Evolutionary conservation across 2,797 vertebrate species (phyloP).

Genomic region (Falco columbarius): DNA sequence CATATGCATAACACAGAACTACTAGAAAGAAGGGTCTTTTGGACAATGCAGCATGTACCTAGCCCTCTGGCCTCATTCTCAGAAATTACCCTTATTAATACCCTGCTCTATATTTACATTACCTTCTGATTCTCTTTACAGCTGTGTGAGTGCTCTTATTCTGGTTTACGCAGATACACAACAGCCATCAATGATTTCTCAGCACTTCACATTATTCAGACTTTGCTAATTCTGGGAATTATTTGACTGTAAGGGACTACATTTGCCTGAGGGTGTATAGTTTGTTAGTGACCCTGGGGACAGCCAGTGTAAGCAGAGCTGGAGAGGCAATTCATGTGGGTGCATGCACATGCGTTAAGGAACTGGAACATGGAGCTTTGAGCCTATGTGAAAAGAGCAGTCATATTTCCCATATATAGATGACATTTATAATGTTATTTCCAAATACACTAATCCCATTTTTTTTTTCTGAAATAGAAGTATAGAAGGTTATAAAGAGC

Average conservation of each 20-base stretch:
- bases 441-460: background rate
- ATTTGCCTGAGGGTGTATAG: background rate
- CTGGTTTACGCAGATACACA: background rate
- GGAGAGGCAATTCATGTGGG: background rate
- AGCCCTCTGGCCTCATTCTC: background rate
- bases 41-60: background rate
- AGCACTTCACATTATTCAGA: background rate
- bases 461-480: background rate
- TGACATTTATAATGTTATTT: background rate
- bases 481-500: background rate
- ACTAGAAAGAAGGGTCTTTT: background rate
- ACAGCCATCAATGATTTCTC: constrained; percentile 33
- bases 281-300: background rate
- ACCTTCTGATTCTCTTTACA: constrained; percentile 34
- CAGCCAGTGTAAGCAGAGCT: background rate
- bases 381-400: background rate
- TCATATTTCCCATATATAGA: background rate
- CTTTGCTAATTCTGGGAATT: background rate
- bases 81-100: constrained; percentile 12
- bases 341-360: background rate
- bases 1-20: background rate
- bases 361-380: background rate
- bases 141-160: constrained; percentile 1
- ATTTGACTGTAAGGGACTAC: background rate
- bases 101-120: background rate